phyloP scores from a whole-genome alignment of 2,888 invertebrate species.

The Drosophila aldrichi region DNA sequence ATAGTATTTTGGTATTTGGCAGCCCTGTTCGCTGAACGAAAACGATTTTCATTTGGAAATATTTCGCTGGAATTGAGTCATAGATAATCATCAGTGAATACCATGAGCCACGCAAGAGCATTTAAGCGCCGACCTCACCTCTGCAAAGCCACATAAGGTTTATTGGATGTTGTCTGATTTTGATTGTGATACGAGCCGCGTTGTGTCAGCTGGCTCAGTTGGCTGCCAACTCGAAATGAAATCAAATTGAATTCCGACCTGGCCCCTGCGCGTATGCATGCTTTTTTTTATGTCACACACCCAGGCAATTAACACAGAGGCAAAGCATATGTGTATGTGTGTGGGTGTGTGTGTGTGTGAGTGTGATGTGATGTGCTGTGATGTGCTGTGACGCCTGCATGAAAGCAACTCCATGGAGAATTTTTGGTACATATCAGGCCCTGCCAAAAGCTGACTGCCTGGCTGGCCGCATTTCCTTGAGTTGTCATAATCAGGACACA shows the following conservation, averaged over 20 bases:
- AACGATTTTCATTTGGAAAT: neutral
- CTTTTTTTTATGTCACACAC: conserved; percentile 35
- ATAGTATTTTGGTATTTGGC: neutral
- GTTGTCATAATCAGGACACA: conserved; percentile 77
- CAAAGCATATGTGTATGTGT: conserved; percentile 10
- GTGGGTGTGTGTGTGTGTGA: conserved; percentile 12
- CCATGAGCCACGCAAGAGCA: conserved; percentile 1
- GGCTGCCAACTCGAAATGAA: conserved; percentile 58
- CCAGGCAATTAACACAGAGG: conserved; percentile 70
- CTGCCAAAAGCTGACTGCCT: conserved; percentile 47
- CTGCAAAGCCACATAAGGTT: neutral
- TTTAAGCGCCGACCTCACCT: conserved; percentile 5
- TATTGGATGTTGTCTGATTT: conserved; percentile 23
- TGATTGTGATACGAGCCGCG: conserved; percentile 13
- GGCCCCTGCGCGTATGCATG: conserved; percentile 44
- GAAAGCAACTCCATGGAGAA: conserved; percentile 65
- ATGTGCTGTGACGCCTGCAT: conserved; percentile 29
- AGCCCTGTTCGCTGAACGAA: neutral
- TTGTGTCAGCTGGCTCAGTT: conserved; percentile 8
- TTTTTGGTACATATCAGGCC: conserved; percentile 51
- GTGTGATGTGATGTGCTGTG: conserved; percentile 13
- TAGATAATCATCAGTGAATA: conserved; percentile 2
- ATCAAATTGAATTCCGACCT: conserved; percentile 65
- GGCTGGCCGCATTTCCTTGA: conserved; percentile 67
- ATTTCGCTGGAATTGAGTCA: conserved; percentile 8